phyloP scores from a whole-genome alignment of 2,113 vertebrate genomes.

The Labeo rohita region DNA sequence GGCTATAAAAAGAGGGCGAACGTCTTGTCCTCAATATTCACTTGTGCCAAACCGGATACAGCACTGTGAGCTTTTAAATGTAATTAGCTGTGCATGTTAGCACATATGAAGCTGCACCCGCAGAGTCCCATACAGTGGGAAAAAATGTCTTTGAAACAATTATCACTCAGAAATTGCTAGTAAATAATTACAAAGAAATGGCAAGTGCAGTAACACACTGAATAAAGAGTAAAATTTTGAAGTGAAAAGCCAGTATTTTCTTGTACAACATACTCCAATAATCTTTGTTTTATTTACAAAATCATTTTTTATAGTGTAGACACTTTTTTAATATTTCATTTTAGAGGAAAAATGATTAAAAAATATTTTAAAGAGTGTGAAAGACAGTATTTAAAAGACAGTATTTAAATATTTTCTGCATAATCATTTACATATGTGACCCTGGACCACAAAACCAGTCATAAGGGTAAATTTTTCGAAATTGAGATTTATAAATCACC shows the following conservation, averaged over 20 bases:
- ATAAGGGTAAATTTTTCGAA: too few species aligned
- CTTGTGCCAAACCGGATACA: constrained; percentile 42
- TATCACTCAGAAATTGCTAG: background rate
- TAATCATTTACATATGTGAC: background rate
- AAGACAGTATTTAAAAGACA: background rate
- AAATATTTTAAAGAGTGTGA: too few species aligned
- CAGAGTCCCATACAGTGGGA: background rate
- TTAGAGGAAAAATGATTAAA: too few species aligned
- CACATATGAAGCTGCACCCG: background rate
- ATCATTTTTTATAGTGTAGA: background rate
- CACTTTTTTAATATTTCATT: too few species aligned
- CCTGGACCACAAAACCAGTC: too few species aligned
- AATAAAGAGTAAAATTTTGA: too few species aligned
- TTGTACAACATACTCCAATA: background rate
- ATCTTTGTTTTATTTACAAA: background rate
- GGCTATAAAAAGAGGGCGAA: constrained; percentile 25
- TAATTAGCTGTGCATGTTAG: constrained; percentile 47
- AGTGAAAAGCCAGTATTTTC: background rate
- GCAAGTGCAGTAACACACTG: too few species aligned
- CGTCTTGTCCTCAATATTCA: constrained; percentile 25
- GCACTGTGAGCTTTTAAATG: constrained; percentile 56
- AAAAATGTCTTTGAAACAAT: background rate
- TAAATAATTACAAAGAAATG: background rate
- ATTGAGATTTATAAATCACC: too few species aligned
- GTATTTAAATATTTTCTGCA: background rate